These are phyloP conservation scores for Eospalax fontanierii DNA, from an alignment of 2,797 vertebrate genomes.

Conservation along the genomic window DNA sequence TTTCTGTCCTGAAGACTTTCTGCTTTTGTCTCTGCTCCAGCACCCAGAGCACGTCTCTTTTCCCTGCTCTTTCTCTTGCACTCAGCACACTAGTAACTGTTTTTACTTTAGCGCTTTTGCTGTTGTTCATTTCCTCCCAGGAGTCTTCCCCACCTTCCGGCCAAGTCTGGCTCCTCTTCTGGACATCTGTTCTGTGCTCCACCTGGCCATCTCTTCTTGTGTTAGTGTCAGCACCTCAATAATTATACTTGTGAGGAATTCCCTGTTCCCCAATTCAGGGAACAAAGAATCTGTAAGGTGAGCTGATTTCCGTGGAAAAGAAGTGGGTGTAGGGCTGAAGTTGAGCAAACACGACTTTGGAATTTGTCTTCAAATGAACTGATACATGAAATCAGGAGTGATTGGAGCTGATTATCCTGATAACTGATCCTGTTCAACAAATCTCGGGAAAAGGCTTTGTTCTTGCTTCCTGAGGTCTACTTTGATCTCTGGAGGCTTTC, in stretches of 20 bases:
- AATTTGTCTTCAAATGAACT: not conserved
- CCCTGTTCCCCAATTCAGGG: not conserved
- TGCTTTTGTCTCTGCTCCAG: not conserved
- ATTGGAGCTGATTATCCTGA: not conserved
- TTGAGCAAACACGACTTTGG: not conserved
- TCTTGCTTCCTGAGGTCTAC: not conserved
- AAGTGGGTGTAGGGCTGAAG: not conserved
- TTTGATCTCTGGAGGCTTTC: slow-evolving; percentile 48
- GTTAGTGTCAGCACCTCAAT: not conserved
- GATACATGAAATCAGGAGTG: not conserved
- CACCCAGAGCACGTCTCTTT: not conserved
- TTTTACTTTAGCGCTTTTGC: slow-evolving; percentile 11
- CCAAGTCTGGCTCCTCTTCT: slow-evolving; percentile 3
- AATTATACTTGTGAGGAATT: slow-evolving; percentile 57
- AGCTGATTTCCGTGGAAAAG: slow-evolving; percentile 19
- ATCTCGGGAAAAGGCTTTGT: not conserved
- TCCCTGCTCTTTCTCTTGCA: not conserved
- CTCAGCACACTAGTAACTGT: not conserved
- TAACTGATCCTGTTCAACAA: not conserved
- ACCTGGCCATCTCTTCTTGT: slow-evolving; percentile 51
- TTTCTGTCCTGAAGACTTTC: not conserved
- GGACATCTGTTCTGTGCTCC: slow-evolving; percentile 49
- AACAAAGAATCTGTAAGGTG: not conserved
- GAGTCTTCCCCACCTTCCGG: not conserved
- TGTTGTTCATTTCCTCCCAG: slow-evolving; percentile 23